Percentiles rank a stretch among this genome's conserved stretches.
These are phyloP conservation scores for Oopsacas minuta DNA, from an alignment of 37 sponge, comb jelly and placozoan genomes.

Conservation along the genomic window DNA sequence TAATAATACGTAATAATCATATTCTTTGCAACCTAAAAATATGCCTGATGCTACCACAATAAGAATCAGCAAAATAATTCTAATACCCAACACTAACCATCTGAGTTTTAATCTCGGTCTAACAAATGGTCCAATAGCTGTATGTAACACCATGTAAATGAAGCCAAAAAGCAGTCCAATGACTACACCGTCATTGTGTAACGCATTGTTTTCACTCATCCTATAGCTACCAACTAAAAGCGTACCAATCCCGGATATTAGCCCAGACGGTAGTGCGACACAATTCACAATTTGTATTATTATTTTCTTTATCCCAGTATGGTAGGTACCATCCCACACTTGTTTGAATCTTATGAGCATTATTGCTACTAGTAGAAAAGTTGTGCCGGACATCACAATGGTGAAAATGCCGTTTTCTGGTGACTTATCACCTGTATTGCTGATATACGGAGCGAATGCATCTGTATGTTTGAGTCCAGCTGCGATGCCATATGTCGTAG, in stretches of 20 bases:
- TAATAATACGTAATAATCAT: too few relatives aligned
- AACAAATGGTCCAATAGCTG: not conserved
- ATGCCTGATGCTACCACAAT: not conserved
- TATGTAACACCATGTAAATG: not conserved
- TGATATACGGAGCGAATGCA: not conserved
- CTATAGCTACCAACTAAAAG: not conserved
- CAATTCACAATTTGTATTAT: not conserved
- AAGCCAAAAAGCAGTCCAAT: not conserved
- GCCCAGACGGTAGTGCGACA: not conserved
- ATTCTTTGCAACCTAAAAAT: not conserved
- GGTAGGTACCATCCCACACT: not conserved
- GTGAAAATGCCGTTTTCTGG: not conserved
- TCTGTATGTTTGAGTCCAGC: not conserved
- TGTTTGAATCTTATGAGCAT: not conserved
- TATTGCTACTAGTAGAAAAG: not conserved
- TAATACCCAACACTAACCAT: not conserved
- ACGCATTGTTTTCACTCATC: not conserved
- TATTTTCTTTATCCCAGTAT: not conserved
- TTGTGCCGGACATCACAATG: not conserved
- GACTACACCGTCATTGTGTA: not conserved
- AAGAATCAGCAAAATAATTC: not conserved
- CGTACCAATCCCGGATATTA: not conserved
- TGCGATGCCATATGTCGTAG: not conserved
- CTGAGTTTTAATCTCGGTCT: not conserved
- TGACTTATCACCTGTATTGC: not conserved